These are phyloP conservation scores for Rhipidura dahli DNA, from an alignment of 2,113 vertebrate species.

Conservation along the genomic window DNA sequence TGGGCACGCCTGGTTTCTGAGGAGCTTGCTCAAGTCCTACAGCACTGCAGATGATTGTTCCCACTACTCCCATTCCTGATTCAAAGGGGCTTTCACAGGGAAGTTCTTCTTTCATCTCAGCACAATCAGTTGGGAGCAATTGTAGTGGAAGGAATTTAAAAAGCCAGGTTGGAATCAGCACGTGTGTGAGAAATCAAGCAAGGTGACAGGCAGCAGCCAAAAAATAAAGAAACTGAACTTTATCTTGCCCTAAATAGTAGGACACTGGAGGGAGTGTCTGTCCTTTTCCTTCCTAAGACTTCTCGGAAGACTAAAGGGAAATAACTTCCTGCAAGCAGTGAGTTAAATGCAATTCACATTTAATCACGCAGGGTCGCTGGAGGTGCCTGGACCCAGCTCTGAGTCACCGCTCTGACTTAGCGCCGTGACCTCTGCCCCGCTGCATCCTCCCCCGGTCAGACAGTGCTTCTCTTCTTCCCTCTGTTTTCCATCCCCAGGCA, in stretches of 20 bases:
- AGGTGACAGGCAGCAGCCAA: not conserved
- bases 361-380: not conserved
- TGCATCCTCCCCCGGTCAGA: not conserved
- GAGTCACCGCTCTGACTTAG: not conserved
- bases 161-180: not conserved
- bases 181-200: not conserved
- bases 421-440: not conserved
- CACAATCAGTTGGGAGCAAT: not conserved
- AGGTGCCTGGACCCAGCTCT: not conserved
- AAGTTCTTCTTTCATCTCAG: not conserved
- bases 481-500: not conserved
- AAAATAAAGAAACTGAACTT: not conserved
- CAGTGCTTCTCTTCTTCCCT: not conserved
- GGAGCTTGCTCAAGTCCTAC: not conserved
- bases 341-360: not conserved
- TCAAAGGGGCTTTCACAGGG: not conserved
- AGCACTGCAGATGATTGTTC: not conserved
- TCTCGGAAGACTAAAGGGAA: not conserved
- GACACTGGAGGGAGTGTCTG: conserved; percentile 47
- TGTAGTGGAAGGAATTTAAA: not conserved
- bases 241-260: not conserved
- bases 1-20: not conserved
- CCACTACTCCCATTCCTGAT: not conserved
- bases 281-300: not conserved
- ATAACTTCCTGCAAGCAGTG: not conserved